phyloP scores from a whole-genome alignment of 2,797 vertebrate species.

The Ficedula albicollis region DNA sequence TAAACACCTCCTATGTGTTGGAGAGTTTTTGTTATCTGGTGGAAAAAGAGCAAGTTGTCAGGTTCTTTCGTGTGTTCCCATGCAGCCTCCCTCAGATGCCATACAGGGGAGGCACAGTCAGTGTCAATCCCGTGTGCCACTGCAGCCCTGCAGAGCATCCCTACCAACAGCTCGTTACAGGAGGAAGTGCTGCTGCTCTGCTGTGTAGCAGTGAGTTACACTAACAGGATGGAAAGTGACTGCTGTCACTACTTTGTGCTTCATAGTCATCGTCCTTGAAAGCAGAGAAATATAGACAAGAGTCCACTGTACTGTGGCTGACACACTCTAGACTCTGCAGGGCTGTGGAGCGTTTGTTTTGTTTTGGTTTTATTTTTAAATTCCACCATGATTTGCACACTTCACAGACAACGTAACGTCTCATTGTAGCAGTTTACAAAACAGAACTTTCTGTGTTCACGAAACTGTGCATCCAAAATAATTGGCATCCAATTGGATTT shows the following conservation, averaged over 20 bases:
- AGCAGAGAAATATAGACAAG: background rate
- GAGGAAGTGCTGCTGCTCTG: background rate
- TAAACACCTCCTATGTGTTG: background rate
- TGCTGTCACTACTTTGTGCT: background rate
- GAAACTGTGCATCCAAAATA: background rate
- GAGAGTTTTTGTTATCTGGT: background rate
- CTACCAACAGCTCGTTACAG: background rate
- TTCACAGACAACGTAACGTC: accelerated
- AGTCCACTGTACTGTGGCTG: background rate
- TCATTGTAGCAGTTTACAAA: background rate
- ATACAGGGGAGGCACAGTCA: background rate
- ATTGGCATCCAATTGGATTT: background rate
- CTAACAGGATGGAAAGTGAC: background rate
- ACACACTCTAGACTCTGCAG: background rate
- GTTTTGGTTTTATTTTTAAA: background rate
- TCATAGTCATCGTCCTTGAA: background rate
- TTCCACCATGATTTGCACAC: background rate
- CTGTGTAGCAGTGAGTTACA: background rate
- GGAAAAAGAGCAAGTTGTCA: background rate
- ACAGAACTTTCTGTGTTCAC: background rate
- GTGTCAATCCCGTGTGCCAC: background rate
- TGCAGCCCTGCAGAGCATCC: background rate
- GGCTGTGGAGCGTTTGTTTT: background rate
- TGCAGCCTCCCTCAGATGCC: background rate
- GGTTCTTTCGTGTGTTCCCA: background rate